Conservation (phyloP, 2,113 vertebrate species). For the Apteryx mantelli region DNA sequence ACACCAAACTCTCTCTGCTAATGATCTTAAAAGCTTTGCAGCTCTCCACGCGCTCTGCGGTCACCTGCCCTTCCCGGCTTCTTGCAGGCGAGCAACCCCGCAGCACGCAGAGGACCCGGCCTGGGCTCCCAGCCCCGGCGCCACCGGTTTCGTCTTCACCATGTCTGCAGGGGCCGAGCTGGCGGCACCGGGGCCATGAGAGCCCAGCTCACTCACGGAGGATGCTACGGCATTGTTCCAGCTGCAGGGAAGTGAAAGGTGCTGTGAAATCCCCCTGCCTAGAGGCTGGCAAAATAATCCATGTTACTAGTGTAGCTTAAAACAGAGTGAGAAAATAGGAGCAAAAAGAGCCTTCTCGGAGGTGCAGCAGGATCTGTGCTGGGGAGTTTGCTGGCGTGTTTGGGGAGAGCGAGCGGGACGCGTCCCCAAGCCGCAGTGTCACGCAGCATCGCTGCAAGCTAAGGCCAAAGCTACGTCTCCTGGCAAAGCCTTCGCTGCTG, state of each 20-base stretch:
- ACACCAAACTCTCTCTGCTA: not conserved
- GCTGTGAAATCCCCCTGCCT: not conserved
- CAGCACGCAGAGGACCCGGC: not conserved
- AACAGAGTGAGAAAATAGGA: not conserved
- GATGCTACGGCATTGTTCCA: fast-evolving
- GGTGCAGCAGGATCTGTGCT: not conserved
- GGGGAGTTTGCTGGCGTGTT: not conserved
- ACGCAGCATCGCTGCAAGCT: no score
- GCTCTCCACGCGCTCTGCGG: fast-evolving
- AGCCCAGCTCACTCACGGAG: not conserved
- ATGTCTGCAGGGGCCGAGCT: not conserved
- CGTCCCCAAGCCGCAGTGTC: not conserved
- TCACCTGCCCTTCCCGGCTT: not conserved
- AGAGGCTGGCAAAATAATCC: fast-evolving
- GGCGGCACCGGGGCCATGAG: fast-evolving
- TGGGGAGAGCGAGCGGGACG: not conserved
- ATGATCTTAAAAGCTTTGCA: not conserved
- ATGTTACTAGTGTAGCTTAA: fast-evolving
- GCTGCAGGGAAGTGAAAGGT: fast-evolving
- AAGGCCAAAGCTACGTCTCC: fast-evolving
- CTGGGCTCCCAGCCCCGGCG: fast-evolving
- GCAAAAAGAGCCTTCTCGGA: not conserved
- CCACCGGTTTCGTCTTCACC: not conserved
- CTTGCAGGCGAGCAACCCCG: not conserved
- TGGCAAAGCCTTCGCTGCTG: not conserved